Evolutionary conservation across 2,113 vertebrate species (phyloP).

Genomic region (Carassius carassius): DNA sequence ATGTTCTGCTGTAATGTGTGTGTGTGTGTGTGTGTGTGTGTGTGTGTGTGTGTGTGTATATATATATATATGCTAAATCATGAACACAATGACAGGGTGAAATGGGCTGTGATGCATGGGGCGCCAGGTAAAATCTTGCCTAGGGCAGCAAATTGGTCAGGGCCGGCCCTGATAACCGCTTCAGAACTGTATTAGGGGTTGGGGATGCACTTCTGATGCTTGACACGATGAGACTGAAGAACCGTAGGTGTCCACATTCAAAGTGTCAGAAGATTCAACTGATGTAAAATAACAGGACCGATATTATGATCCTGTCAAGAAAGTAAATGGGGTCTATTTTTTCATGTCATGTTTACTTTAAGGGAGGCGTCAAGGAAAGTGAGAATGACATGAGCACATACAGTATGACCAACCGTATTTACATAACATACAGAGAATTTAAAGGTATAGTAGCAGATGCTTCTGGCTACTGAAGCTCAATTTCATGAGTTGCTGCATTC

Average conservation of each 20-base stretch:
- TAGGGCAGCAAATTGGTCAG: too few species aligned
- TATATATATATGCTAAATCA: too few species aligned
- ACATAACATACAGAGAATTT: not conserved
- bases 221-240: not conserved
- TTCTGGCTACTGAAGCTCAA: not conserved
- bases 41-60: too few species aligned
- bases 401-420: not conserved
- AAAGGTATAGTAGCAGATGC: not conserved
- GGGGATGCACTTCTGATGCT: not conserved
- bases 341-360: not conserved
- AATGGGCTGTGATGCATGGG: too few species aligned
- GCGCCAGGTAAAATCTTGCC: too few species aligned
- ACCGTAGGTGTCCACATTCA: not conserved
- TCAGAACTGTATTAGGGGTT: not conserved
- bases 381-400: not conserved
- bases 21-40: too few species aligned
- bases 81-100: too few species aligned
- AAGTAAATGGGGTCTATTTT: too few species aligned
- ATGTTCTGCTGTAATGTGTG: too few species aligned
- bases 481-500: not conserved
- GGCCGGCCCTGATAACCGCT: too few species aligned
- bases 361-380: not conserved
- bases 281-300: not conserved
- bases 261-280: not conserved
- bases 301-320: not conserved